A percentile compares a stretch with the other conserved stretches of the same genome.
Evolutionary conservation across 2,797 vertebrate species (phyloP).

Genomic region (Typhlichthys subterraneus): DNA sequence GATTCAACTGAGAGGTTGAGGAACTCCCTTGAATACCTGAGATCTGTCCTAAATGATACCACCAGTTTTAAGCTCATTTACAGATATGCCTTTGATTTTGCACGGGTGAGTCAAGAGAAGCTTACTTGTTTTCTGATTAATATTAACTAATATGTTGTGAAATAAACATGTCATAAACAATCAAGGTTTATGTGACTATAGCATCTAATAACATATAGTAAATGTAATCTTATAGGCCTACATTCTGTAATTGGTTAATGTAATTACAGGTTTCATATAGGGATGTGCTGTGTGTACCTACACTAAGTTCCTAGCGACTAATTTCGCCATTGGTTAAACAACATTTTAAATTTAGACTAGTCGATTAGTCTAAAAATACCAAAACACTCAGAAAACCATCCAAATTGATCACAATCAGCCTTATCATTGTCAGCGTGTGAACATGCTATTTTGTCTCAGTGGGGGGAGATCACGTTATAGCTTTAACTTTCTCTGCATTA

Average conservation of each 20-base stretch:
- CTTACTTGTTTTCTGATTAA: background rate
- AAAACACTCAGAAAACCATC: too few relatives aligned
- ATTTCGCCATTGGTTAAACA: too few relatives aligned
- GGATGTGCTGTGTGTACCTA: background rate
- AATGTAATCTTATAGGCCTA: constrained; percentile 10
- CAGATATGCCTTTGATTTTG: constrained; percentile 99
- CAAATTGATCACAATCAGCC: too few relatives aligned
- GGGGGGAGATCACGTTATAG: too few relatives aligned
- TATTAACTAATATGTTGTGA: background rate
- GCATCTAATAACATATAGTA: constrained; percentile 5
- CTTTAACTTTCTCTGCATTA: too few relatives aligned
- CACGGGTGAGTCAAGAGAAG: constrained; percentile 87
- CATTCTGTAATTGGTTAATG: constrained; percentile 5
- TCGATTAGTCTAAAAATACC: too few relatives aligned
- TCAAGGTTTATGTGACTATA: constrained; percentile 9
- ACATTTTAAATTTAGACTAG: too few relatives aligned
- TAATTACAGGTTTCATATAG: background rate
- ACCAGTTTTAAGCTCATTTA: constrained; percentile 99
- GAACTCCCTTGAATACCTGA: constrained; percentile 97
- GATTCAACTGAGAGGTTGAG: constrained; percentile 97
- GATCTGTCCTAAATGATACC: constrained; percentile 95
- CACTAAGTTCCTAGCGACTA: background rate
- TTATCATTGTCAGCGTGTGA: too few relatives aligned
- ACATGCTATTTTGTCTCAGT: too few relatives aligned
- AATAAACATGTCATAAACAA: constrained; percentile 9